Evolutionary conservation across 2,113 vertebrate genomes (phyloP).

Genomic region (Pachycephala philippinensis): DNA sequence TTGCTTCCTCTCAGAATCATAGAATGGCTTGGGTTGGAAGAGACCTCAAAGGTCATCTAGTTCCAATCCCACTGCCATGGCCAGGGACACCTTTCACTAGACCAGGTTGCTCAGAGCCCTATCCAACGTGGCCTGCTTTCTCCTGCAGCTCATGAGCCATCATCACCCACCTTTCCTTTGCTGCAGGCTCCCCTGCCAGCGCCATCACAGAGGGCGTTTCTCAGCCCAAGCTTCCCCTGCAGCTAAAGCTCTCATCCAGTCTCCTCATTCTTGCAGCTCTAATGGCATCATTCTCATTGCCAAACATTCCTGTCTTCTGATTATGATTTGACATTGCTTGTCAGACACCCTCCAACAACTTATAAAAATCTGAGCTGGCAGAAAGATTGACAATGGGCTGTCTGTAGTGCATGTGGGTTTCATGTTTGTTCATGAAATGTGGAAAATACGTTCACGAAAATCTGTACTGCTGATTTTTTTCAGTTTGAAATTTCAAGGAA

Average conservation of each 20-base stretch:
- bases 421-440: neutral
- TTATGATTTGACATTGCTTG: neutral
- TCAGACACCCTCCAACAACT: neutral
- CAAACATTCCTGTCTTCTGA: conserved; percentile 7
- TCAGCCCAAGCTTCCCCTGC: neutral
- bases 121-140: neutral
- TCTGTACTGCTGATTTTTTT: neutral
- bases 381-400: neutral
- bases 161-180: neutral
- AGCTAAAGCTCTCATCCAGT: neutral
- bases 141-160: neutral
- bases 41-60: neutral
- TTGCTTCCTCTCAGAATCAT: neutral
- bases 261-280: neutral
- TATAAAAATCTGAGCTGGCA: neutral
- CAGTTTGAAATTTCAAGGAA: neutral
- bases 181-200: neutral
- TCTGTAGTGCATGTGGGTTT: neutral
- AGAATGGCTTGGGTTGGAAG: neutral
- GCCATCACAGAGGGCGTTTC: accelerated
- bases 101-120: neutral
- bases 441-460: neutral
- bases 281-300: neutral
- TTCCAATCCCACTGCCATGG: neutral
- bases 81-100: neutral